These are phyloP conservation scores for Pissodes strobi DNA, from an alignment of 1,140 invertebrate species.

Conservation along the genomic window DNA sequence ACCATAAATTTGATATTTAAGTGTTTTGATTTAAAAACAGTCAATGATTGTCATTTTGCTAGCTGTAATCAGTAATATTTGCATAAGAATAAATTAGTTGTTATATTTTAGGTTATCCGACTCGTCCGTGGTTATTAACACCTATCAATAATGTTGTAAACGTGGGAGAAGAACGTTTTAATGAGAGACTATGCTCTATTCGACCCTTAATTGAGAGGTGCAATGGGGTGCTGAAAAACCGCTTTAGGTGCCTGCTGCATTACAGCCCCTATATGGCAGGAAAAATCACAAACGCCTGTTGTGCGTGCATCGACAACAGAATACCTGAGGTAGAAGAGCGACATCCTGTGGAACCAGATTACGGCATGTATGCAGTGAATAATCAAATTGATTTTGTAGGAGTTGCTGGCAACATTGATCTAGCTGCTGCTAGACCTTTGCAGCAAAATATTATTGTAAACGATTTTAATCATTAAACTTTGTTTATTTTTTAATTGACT, in stretches of 20 bases:
- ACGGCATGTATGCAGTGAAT: slow-evolving; percentile 12
- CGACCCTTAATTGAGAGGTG: slow-evolving; percentile 32
- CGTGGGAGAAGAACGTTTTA: slow-evolving; percentile 18
- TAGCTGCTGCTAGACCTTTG: slow-evolving; percentile 9
- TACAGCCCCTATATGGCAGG: slow-evolving; percentile 31
- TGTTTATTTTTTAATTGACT: no score
- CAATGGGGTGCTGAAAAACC: no score
- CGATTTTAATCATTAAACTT: slow-evolving; percentile 19
- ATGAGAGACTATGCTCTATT: slow-evolving; percentile 4
- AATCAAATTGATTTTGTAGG: neutral
- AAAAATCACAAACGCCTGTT: slow-evolving; percentile 40
- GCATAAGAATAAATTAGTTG: no score
- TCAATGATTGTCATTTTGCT: no score
- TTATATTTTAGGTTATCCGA: slow-evolving; percentile 31
- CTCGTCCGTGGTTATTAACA: slow-evolving; percentile 33
- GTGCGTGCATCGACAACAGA: slow-evolving; percentile 18
- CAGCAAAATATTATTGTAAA: slow-evolving; percentile 10
- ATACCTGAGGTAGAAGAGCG: slow-evolving; percentile 13
- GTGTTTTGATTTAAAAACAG: no score
- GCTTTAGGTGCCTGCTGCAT: slow-evolving; percentile 39
- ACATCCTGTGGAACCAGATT: slow-evolving; percentile 11
- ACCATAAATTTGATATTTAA: no score
- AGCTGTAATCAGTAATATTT: no score
- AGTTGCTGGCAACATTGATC: slow-evolving; percentile 1
- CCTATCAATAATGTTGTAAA: slow-evolving; percentile 17